Evolutionary conservation across 1,140 invertebrate species (phyloP).

Genomic region (Bilobella aurantiaca): DNA sequence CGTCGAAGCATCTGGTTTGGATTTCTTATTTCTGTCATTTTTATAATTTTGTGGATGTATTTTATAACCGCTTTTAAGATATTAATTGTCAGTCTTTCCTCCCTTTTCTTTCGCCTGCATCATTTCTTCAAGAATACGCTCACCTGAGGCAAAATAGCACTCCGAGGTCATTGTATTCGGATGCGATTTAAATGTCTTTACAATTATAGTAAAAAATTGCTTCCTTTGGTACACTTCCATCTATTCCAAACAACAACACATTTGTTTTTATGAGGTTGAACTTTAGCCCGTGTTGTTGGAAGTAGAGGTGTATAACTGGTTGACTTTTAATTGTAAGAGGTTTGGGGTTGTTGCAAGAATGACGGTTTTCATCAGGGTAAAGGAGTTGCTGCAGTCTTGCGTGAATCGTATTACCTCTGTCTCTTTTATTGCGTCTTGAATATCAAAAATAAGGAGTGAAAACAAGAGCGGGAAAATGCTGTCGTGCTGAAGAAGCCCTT

Average conservation of each 20-base stretch:
- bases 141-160: slow-evolving; percentile 8
- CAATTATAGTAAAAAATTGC: slow-evolving; percentile 4
- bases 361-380: slow-evolving; percentile 20
- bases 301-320: slow-evolving; percentile 20
- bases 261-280: slow-evolving; percentile 34
- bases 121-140: neutral
- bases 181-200: slow-evolving; percentile 19
- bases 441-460: slow-evolving; percentile 29
- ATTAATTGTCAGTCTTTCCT: neutral
- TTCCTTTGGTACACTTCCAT: neutral
- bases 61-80: neutral
- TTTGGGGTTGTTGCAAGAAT: neutral
- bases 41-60: neutral
- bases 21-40: neutral
- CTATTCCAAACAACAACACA: slow-evolving; percentile 32
- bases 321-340: slow-evolving; percentile 13
- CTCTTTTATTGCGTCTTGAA: slow-evolving; percentile 11
- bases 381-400: neutral
- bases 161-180: slow-evolving; percentile 20
- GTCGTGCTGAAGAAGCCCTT: slow-evolving; percentile 34
- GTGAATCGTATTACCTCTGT: slow-evolving; percentile 6
- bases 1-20: neutral
- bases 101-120: neutral
- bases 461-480: slow-evolving; percentile 33
- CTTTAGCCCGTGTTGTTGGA: slow-evolving; percentile 17